phyloP scores from a whole-genome alignment of 53 echinoderm and acorn worm species.

The Glandiceps talaboti region DNA sequence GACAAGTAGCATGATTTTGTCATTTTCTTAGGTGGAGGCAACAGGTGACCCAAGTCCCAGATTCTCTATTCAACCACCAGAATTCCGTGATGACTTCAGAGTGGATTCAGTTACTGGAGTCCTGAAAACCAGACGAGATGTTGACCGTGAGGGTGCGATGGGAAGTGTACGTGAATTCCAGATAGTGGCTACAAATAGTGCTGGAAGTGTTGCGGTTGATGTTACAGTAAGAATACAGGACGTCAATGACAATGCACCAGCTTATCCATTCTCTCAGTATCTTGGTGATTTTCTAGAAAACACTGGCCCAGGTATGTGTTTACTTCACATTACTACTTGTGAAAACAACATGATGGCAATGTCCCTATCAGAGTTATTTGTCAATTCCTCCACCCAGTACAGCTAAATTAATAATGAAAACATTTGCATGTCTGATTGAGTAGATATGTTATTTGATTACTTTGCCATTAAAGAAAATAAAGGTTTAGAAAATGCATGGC shows the following conservation, averaged over 20 bases:
- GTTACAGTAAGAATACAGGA: conserved; percentile 43
- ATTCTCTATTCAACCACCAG: background rate
- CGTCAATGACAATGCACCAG: conserved; percentile 57
- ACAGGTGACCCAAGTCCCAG: background rate
- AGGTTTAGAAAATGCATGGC: too few species aligned
- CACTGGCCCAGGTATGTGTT: background rate
- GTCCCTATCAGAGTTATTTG: too few species aligned
- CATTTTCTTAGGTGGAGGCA: too few species aligned
- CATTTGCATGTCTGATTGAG: too few species aligned
- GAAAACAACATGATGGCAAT: too few species aligned
- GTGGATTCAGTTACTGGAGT: background rate
- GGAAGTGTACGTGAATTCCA: background rate
- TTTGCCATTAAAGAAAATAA: too few species aligned
- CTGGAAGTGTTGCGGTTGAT: background rate
- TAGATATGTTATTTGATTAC: too few species aligned
- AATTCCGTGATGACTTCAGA: background rate
- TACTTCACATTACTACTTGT: too few species aligned
- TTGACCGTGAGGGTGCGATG: conserved; percentile 57
- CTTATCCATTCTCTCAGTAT: conserved; percentile 52
- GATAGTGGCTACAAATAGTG: background rate
- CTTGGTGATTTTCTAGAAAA: conserved; percentile 38
- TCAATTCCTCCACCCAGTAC: too few species aligned
- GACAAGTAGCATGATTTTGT: too few species aligned
- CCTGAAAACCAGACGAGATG: background rate
- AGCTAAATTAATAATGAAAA: too few species aligned